These are phyloP conservation scores for Clivina fossor DNA, from an alignment of 2,888 invertebrate genomes.

Conservation along the genomic window DNA sequence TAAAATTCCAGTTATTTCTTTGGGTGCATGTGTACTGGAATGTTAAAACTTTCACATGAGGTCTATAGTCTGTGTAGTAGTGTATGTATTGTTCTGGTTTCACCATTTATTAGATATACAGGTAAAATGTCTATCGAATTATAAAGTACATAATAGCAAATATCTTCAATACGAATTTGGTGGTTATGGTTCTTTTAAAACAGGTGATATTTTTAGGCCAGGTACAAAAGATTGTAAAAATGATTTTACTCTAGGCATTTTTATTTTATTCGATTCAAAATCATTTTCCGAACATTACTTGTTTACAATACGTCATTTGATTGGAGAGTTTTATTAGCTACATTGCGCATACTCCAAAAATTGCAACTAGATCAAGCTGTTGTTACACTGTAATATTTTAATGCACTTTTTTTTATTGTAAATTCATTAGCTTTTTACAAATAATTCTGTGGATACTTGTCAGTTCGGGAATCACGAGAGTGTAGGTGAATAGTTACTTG, in stretches of 20 bases:
- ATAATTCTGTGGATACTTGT: no score
- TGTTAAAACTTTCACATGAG: slow-evolving; percentile 22
- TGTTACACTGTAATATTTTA: slow-evolving; percentile 16
- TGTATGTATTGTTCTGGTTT: slow-evolving; percentile 27
- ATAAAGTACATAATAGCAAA: slow-evolving; percentile 8
- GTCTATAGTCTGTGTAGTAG: slow-evolving; percentile 8
- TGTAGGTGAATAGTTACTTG: no score
- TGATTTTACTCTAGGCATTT: background rate
- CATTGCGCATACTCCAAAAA: slow-evolving; percentile 23
- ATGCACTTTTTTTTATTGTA: no score
- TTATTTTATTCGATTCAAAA: slow-evolving; percentile 14
- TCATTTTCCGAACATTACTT: slow-evolving; percentile 17
- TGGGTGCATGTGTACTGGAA: slow-evolving; percentile 11
- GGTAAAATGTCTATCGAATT: slow-evolving; percentile 3
- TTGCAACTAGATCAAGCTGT: slow-evolving; percentile 21
- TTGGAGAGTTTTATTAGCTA: slow-evolving; percentile 14
- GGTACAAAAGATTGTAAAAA: background rate
- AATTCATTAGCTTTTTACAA: no score
- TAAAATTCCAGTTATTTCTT: slow-evolving; percentile 6
- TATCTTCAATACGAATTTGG: no score
- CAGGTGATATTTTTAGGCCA: slow-evolving; percentile 1
- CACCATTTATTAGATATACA: slow-evolving; percentile 9
- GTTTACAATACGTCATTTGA: slow-evolving; percentile 18
- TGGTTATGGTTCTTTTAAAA: slow-evolving; percentile 2
- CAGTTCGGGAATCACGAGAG: no score